Percentiles rank a stretch among this genome's conserved stretches.
Conservation (phyloP, 2,888 invertebrate species). For the Drosophila borborema region DNA sequence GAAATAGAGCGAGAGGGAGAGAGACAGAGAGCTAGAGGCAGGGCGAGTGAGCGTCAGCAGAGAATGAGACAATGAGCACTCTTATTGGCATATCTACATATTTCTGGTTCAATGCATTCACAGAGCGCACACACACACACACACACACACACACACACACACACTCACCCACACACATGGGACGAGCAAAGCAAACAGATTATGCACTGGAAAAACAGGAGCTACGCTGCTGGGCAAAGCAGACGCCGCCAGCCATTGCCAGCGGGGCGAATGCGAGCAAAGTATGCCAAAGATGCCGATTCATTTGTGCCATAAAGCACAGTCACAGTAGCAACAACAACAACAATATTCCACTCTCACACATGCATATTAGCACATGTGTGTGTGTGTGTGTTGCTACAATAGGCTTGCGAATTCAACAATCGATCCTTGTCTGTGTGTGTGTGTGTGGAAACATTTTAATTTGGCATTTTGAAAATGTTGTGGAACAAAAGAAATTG, state of each 20-base stretch:
- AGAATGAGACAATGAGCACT: conserved; percentile 11
- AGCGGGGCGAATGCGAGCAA: conserved; percentile 35
- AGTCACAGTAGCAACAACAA: conserved; percentile 19
- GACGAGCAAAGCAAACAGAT: conserved; percentile 29
- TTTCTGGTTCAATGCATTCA: conserved; percentile 77
- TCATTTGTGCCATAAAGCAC: conserved; percentile 73
- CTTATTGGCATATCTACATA: conserved; percentile 73
- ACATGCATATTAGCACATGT: conserved; percentile 9
- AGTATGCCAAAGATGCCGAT: conserved; percentile 72
- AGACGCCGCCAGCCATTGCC: conserved; percentile 27
- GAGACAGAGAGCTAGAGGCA: neutral
- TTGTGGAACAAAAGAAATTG: neutral
- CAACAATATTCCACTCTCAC: conserved; percentile 1
- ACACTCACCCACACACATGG: neutral
- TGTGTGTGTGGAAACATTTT: conserved; percentile 37
- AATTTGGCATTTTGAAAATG: conserved; percentile 46
- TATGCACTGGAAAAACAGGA: conserved; percentile 32
- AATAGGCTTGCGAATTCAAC: conserved; percentile 18
- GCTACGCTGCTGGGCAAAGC: conserved; percentile 22
- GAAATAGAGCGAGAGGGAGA: neutral
- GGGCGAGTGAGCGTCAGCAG: too few species aligned
- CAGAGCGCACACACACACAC: conserved; percentile 22
- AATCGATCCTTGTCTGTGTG: conserved; percentile 53
- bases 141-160: neutral
- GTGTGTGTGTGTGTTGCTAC: conserved; percentile 1